Conservation (phyloP, 2,113 vertebrate species). For the Trochalopteron elliotii region DNA sequence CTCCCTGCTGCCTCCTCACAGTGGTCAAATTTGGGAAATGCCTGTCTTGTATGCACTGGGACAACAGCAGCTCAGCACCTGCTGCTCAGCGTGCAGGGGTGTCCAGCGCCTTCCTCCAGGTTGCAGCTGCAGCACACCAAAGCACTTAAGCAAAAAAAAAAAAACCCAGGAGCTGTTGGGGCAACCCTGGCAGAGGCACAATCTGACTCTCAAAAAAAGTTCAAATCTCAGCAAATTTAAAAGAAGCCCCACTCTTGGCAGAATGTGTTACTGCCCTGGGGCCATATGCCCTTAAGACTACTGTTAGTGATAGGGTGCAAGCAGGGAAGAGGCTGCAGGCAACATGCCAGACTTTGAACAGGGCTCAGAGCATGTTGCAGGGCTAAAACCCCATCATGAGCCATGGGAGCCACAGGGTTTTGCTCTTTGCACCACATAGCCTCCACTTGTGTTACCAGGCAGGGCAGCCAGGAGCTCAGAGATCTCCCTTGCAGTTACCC, state of each 20-base stretch:
- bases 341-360: neutral
- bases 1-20: neutral
- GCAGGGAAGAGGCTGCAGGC: neutral
- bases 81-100: neutral
- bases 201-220: neutral
- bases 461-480: neutral
- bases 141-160: neutral
- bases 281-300: neutral
- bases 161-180: neutral
- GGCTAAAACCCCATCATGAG: neutral
- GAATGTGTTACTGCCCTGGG: neutral
- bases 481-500: neutral
- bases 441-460: neutral
- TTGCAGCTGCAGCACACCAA: neutral
- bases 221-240: neutral
- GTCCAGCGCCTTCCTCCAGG: neutral
- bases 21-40: conserved; percentile 21
- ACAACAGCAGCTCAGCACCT: neutral
- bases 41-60: neutral
- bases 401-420: fast-evolving
- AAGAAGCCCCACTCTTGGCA: neutral
- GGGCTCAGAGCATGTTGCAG: neutral
- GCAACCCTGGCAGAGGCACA: neutral
- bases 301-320: neutral
- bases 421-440: neutral